These are phyloP conservation scores for Heliconius hermathena DNA, from an alignment of 1,140 invertebrate species.

Conservation along the genomic window DNA sequence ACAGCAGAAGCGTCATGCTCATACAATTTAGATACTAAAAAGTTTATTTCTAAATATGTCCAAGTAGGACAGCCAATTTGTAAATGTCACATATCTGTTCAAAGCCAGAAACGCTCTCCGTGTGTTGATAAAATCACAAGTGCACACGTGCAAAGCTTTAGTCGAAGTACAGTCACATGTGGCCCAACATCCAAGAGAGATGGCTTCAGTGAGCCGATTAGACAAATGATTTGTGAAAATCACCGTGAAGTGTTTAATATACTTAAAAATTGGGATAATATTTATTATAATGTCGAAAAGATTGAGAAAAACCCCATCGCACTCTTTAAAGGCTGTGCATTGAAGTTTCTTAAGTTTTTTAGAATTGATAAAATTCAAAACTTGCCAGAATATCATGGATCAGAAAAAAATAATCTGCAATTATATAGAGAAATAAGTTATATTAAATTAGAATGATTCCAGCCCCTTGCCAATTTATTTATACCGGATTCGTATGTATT, in stretches of 20 bases:
- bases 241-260: constrained; percentile 32
- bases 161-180: constrained; percentile 17
- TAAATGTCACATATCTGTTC: constrained; percentile 23
- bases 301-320: neutral
- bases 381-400: constrained; percentile 19
- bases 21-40: neutral
- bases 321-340: neutral
- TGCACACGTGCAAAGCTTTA: constrained; percentile 12
- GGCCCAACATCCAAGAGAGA: neutral
- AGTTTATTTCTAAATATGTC: constrained; percentile 23
- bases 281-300: neutral
- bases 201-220: constrained; percentile 27
- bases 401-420: constrained; percentile 21
- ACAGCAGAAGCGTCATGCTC: neutral
- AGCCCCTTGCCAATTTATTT: neutral
- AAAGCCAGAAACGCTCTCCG: neutral
- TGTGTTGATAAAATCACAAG: constrained; percentile 35
- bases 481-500: neutral
- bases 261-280: constrained; percentile 35
- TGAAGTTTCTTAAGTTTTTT: constrained; percentile 16
- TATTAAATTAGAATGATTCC: constrained; percentile 19
- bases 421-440: constrained; percentile 29
- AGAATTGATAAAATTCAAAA: constrained; percentile 33
- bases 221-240: constrained; percentile 26
- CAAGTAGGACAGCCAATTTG: constrained; percentile 25